Evolutionary conservation across 2,113 vertebrate species (phyloP).

Genomic region (Poecilia latipinna): DNA sequence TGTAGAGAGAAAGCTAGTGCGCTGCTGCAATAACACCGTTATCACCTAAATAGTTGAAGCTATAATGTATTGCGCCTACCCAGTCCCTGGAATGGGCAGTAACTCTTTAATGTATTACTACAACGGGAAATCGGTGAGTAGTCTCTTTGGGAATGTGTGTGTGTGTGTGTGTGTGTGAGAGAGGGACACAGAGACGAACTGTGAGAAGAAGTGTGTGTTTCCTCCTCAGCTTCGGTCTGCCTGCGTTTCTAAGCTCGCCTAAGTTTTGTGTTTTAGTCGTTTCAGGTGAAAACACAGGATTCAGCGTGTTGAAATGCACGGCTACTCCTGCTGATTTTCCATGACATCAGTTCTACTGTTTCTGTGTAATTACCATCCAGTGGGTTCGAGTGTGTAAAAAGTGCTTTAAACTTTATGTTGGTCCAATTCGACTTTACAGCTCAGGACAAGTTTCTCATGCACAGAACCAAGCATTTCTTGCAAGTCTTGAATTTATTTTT

Average conservation of each 20-base stretch:
- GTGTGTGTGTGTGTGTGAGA: conserved; percentile 28
- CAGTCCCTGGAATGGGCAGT: conserved; percentile 95
- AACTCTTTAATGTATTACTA: conserved; percentile 99
- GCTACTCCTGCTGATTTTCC: conserved; percentile 57
- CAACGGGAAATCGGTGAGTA: conserved; percentile 98
- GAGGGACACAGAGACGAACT: conserved; percentile 27
- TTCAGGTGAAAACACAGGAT: conserved; percentile 5
- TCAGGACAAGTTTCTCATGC: conserved; percentile 19
- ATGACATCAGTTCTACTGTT: conserved; percentile 63
- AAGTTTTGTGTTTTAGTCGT: conserved; percentile 22
- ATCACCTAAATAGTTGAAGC: conserved; percentile 60
- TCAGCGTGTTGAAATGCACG: conserved; percentile 17
- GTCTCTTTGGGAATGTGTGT: conserved; percentile 73
- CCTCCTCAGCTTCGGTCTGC: conserved; percentile 19
- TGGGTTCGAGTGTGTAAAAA: conserved; percentile 14
- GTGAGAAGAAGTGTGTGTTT: conserved; percentile 38
- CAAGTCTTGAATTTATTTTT: conserved; percentile 68
- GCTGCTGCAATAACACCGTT: conserved; percentile 58
- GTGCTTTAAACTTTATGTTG: conserved; percentile 17
- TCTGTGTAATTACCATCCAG: conserved; percentile 37
- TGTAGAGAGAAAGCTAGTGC: conserved; percentile 80
- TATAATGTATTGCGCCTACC: conserved; percentile 96
- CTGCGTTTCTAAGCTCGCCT: conserved; percentile 20
- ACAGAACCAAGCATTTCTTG: conserved; percentile 52
- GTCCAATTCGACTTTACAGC: neutral